phyloP scores from a whole-genome alignment of 2,113 vertebrate species.

The Cygnus atratus region DNA sequence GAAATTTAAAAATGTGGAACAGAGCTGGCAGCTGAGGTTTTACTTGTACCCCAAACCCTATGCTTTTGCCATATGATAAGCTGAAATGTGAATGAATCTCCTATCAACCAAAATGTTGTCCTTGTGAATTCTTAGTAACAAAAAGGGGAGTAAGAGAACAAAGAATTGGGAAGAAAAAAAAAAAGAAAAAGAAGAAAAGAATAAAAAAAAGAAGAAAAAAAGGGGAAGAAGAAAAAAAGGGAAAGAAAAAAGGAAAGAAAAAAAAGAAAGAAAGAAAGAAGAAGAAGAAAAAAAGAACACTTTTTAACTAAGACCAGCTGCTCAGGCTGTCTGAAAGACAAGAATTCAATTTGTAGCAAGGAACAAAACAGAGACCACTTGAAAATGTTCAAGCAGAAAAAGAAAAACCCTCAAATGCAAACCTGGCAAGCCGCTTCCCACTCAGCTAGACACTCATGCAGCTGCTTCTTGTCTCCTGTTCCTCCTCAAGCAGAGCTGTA shows the following conservation, averaged over 20 bases:
- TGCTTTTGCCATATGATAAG: background rate
- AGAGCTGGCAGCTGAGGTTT: background rate
- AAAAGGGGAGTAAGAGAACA: background rate
- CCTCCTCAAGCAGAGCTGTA: background rate
- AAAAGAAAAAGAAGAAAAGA: background rate
- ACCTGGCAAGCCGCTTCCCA: background rate
- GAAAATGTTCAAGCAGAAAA: background rate
- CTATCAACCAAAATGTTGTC: background rate
- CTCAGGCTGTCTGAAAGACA: background rate
- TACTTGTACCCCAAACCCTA: background rate
- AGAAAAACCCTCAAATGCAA: background rate
- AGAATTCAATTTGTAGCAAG: background rate
- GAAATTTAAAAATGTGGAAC: background rate
- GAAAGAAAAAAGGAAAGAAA: background rate
- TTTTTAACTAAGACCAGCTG: background rate
- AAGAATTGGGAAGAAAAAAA: background rate
- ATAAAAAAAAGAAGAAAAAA: background rate
- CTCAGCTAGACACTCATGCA: background rate
- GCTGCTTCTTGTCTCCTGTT: background rate
- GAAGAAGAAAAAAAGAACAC: background rate
- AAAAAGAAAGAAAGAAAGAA: background rate
- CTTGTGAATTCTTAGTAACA: background rate
- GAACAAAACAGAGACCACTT: background rate
- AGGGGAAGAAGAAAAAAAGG: no score
- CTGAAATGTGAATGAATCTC: background rate